Conservation (phyloP, 2,888 invertebrate species). For the Tryphoninae sp. region DNA sequence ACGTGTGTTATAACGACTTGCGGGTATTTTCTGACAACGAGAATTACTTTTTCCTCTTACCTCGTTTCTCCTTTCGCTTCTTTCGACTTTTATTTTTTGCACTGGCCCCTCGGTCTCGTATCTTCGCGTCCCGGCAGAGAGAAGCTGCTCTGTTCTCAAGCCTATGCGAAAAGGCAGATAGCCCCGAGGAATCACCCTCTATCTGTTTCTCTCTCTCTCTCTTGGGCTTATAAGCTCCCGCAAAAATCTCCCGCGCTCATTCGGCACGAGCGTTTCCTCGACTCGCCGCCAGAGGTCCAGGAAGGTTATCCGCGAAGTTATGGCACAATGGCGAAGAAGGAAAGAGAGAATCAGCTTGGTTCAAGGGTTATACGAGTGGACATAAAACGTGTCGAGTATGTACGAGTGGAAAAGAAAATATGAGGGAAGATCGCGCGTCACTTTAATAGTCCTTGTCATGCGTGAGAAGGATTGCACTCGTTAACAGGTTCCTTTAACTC, state of each 20-base stretch:
- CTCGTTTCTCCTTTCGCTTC: slow-evolving; percentile 10
- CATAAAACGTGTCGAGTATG: slow-evolving; percentile 33
- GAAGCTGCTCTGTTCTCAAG: slow-evolving; percentile 4
- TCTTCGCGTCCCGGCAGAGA: slow-evolving; percentile 7
- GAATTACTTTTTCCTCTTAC: slow-evolving; percentile 48
- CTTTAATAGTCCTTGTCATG: slow-evolving; percentile 51
- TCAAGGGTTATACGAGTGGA: slow-evolving; percentile 59
- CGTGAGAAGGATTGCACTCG: slow-evolving; percentile 36
- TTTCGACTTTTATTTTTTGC: slow-evolving; percentile 20
- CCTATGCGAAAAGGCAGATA: slow-evolving; percentile 44
- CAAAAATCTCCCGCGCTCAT: slow-evolving; percentile 38
- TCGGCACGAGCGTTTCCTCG: slow-evolving; percentile 17
- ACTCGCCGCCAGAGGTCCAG: slow-evolving; percentile 49
- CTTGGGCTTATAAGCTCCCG: slow-evolving; percentile 44
- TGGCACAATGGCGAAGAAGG: slow-evolving; percentile 31
- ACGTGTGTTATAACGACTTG: slow-evolving; percentile 57
- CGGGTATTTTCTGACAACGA: slow-evolving; percentile 60
- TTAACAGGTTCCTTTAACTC: slow-evolving; percentile 29
- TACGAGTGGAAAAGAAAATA: slow-evolving; percentile 7
- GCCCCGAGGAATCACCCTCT: slow-evolving; percentile 37
- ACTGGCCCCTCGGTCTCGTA: neutral
- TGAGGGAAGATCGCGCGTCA: slow-evolving; percentile 42
- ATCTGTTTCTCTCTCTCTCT: slow-evolving; percentile 20
- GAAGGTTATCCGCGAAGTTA: slow-evolving; percentile 58
- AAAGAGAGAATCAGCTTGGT: slow-evolving; percentile 51